Evolutionary conservation across 1,140 invertebrate species (phyloP), one percentile per base, ranked within the genome.

Genomic region (Leptinotarsa undecemlineata): DNA sequence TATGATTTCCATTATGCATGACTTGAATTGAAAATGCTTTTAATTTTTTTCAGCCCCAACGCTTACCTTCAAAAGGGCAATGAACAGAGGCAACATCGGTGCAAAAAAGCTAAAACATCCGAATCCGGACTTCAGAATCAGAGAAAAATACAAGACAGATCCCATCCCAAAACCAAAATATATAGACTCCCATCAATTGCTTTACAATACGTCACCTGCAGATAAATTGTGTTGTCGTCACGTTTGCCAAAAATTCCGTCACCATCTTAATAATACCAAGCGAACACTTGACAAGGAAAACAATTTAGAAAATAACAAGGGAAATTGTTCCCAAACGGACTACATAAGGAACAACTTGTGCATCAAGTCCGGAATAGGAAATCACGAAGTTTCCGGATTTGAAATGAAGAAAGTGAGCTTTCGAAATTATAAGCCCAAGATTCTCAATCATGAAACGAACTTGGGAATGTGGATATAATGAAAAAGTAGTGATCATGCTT

Each of bases 361-460:
- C 67, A 87, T 91, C 68, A 90, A 90, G 79, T 89, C 88, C 67
- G 88, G 87, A 66, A 88, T 89, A 70, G 84, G 78, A 86, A 88
- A 78, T 78, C 85, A 81, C 80, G 77, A 81, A 70, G 26, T 78
- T 1, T 64, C 75, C 17, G 74, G 42, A n/a, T 77, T 76, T 67
- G 80, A 80, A 71, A 33, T 71, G 42, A 80, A 78, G 73, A 82
- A 81, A 79, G 84, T 86, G 3, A 89, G 89, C 11, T 90, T 91
- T 77, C 87, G 90, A 75, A 91, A 91, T 82, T 91, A 91, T 74
- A 91, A 88, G 4, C 90, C 90, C 0, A 91, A 91, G 81, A 90
- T 90, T 23, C 81, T 91, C 23, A 86, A 86, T 76, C 81, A 88
- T 84, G 74, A 85, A 69, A 77, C 81, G 4, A 84, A 84, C 63